A percentile compares a stretch with the other conserved stretches of the same genome.
Conservation (phyloP, 2,797 vertebrate species). For the Pagetopsis macropterus region DNA sequence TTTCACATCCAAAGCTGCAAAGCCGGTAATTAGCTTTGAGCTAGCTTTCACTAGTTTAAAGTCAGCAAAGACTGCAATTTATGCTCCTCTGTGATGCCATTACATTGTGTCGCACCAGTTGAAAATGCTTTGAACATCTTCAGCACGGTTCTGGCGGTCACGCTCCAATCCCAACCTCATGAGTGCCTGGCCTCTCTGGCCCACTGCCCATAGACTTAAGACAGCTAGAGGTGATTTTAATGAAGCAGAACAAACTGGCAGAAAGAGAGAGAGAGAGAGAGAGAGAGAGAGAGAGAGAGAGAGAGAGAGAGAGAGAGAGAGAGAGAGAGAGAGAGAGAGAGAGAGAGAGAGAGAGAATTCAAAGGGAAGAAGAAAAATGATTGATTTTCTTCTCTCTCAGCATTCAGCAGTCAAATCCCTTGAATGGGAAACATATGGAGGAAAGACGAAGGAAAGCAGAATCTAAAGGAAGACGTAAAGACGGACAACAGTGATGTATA, state of each 20-base stretch:
- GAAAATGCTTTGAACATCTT: constrained; percentile 54
- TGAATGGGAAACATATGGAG: constrained; percentile 63
- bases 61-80: constrained; percentile 10
- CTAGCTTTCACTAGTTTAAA: constrained; percentile 11
- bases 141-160: constrained; percentile 39
- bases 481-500: constrained; percentile 28
- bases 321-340: constrained; percentile 28
- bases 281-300: not conserved
- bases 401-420: constrained; percentile 32
- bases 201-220: constrained; percentile 26
- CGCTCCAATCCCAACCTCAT: constrained; percentile 62
- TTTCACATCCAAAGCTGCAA: constrained; percentile 12
- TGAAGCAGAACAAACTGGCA: constrained; percentile 68
- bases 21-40: constrained; percentile 5
- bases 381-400: constrained; percentile 38
- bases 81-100: constrained; percentile 27
- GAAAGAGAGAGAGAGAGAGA: constrained; percentile 31
- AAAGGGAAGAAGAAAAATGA: constrained; percentile 38
- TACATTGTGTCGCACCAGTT: constrained; percentile 36
- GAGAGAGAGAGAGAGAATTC: constrained; percentile 18
- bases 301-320: constrained; percentile 33
- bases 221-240: constrained; percentile 61
- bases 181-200: constrained; percentile 51
- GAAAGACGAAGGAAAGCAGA: constrained; percentile 8
- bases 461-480: constrained; percentile 10